phyloP scores from a whole-genome alignment of 37 sponge, comb jelly and placozoan genomes.

The Spongilla lacustris region DNA sequence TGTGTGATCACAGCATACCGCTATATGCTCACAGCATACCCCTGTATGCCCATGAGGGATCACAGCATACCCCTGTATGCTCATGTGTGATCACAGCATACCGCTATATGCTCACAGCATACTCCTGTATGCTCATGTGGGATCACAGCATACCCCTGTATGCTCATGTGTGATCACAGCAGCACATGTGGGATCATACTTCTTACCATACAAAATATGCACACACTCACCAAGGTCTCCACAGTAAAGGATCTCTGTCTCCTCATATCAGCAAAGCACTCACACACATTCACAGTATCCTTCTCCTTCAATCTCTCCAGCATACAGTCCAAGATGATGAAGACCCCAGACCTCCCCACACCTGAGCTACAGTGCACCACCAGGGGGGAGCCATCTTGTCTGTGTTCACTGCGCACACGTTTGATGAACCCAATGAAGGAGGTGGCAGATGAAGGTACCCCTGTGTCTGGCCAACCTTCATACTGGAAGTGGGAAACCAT shows the following conservation, averaged over 20 bases:
- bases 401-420: constrained; percentile 36
- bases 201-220: background rate
- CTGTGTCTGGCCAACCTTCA: constrained; percentile 77
- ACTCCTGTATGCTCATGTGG: too few relatives aligned
- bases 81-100: too few relatives aligned
- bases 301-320: constrained; percentile 39
- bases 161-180: too few relatives aligned
- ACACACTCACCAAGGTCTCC: constrained; percentile 67
- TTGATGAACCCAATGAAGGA: constrained; percentile 59
- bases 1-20: too few relatives aligned
- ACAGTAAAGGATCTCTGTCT: constrained; percentile 64
- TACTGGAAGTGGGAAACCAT: constrained; percentile 61
- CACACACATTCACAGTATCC: constrained; percentile 43
- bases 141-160: too few relatives aligned
- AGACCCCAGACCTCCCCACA: constrained; percentile 69
- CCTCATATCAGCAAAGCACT: constrained; percentile 51
- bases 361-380: constrained; percentile 79
- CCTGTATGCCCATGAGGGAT: too few relatives aligned
- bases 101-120: too few relatives aligned
- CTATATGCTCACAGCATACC: too few relatives aligned
- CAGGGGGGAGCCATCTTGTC: constrained; percentile 32
- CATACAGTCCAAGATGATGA: constrained; percentile 59
- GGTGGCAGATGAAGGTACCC: constrained; percentile 73
- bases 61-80: too few relatives aligned
- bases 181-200: too few relatives aligned